Base-by-base conservation (phyloP, 2,888 invertebrate species). In the Octonoba sinensis region DNA sequence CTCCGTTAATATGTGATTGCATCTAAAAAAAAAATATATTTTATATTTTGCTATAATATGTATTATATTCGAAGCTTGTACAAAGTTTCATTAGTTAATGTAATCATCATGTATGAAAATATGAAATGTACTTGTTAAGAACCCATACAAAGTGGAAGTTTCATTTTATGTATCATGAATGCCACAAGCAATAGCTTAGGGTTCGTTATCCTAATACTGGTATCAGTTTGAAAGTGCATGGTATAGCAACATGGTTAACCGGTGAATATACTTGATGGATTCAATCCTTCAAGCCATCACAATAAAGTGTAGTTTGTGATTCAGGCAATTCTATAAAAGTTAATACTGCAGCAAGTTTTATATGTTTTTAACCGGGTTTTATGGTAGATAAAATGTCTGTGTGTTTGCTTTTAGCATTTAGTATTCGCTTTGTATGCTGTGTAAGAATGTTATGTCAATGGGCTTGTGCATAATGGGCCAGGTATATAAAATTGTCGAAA, bases 401-500 rank as follows among this genome's bases (percentile, higher is more conserved):
- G 62, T 72, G 44, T 67, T 36, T 79, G 79, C 79, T 81, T 81
- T 27, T 73, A 73, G 73, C 51, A 69, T 81, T 62, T 72, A 79
- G 79, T 51, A 47, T 47, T 57, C 49, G 72, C 64, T 72, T 67
- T 57, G 36, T 57, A 46, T 24, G 70, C 66, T 60, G 44, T 81
- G 62, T 73, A 65, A 49, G 70, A 27, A 75, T 71, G 62, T 64
- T 78, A 59, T 13, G 46, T 64, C 24, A 67, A 73, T 72, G 67
- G 69, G 60, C 69, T 67, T 73, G 62, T 73, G 69, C 73, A 73
- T 69, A 51, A 20, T 18, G 49, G 16, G 20, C 22, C 16, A 65
- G 46, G 18, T 12, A 36, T 36, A 36, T 36, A 36, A 36, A 36
- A 8, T 36, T 36, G 36, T 36, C 36, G 36, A 36, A 36, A 36